Percentiles rank a stretch among this genome's conserved stretches.
These are phyloP conservation scores for zebrafish (Danio rerio) DNA, from an alignment of 2,113 vertebrate genomes.

Conservation along the genomic window DNA sequence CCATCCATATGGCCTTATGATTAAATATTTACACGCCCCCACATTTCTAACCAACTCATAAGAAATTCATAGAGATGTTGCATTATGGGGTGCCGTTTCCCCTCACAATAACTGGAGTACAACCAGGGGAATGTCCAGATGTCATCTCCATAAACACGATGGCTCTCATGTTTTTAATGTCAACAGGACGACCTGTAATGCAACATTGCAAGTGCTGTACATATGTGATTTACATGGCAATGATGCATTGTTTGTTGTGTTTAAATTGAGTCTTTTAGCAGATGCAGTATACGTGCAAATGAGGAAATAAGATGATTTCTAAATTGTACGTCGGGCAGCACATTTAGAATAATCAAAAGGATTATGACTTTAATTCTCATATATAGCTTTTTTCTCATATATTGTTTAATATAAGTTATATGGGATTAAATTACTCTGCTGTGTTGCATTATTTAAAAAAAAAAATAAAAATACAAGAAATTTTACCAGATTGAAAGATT, in stretches of 20 bases:
- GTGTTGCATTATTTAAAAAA: no score
- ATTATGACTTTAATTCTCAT: no score
- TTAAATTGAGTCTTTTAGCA: not conserved
- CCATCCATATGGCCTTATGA: conserved; percentile 57
- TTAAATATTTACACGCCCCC: conserved; percentile 59
- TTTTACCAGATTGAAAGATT: no score
- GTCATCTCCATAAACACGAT: not conserved
- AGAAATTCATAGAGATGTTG: conserved; percentile 58
- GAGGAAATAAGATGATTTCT: no score
- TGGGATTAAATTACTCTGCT: no score
- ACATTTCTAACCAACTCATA: conserved; percentile 55
- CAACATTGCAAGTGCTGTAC: not conserved
- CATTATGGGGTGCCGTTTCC: conserved; percentile 45
- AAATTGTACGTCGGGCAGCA: no score
- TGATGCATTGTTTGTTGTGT: not conserved
- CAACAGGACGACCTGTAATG: not conserved
- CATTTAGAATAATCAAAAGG: no score
- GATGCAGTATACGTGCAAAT: not conserved
- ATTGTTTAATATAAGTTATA: no score
- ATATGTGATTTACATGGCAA: not conserved
- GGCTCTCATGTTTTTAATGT: not conserved
- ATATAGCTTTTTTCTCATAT: no score
- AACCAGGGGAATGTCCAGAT: conserved; percentile 1
- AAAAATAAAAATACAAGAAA: no score
- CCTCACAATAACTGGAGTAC: conserved; percentile 34